Evolutionary conservation across 2,797 vertebrate genomes (phyloP).

Genomic region (Sebastes itinus): DNA sequence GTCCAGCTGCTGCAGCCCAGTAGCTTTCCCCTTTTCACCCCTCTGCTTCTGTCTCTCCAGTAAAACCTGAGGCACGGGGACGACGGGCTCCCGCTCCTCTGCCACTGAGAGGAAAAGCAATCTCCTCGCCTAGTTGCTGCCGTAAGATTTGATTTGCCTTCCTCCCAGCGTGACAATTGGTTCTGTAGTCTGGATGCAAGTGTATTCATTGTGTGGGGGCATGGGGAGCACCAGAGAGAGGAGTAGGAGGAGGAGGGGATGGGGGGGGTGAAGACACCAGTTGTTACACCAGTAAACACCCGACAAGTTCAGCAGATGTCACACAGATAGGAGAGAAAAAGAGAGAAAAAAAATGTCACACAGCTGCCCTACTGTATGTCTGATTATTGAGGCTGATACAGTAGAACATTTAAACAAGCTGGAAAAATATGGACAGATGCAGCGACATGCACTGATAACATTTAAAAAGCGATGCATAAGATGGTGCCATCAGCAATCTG

Average conservation of each 20-base stretch:
- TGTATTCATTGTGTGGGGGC: slow-evolving; percentile 78
- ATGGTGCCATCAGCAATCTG: slow-evolving; percentile 12
- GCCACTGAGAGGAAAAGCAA: slow-evolving; percentile 82
- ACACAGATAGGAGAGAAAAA: slow-evolving; percentile 66
- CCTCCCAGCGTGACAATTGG: slow-evolving; percentile 82
- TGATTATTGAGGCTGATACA: slow-evolving; percentile 59
- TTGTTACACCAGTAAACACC: slow-evolving; percentile 78
- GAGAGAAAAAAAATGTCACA: slow-evolving; percentile 57
- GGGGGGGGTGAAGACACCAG: slow-evolving; percentile 63
- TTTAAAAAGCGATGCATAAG: slow-evolving; percentile 3
- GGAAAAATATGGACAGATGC: slow-evolving; percentile 51
- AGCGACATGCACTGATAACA: slow-evolving; percentile 60
- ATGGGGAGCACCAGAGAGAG: slow-evolving; percentile 50
- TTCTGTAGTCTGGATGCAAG: slow-evolving; percentile 80
- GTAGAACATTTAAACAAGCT: slow-evolving; percentile 56
- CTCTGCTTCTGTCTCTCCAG: slow-evolving; percentile 56
- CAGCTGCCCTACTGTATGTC: slow-evolving; percentile 58
- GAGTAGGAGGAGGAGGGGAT: slow-evolving; percentile 7
- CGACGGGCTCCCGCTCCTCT: slow-evolving; percentile 55
- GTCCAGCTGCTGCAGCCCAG: slow-evolving; percentile 51
- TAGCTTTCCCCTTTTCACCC: slow-evolving; percentile 62
- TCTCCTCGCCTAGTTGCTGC: slow-evolving; percentile 82
- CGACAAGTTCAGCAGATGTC: slow-evolving; percentile 77
- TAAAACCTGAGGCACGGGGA: slow-evolving; percentile 57
- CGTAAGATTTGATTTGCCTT: slow-evolving; percentile 86